Evolutionary conservation across 2,113 vertebrate genomes (phyloP).

Genomic region (Malurus cyaneus): DNA sequence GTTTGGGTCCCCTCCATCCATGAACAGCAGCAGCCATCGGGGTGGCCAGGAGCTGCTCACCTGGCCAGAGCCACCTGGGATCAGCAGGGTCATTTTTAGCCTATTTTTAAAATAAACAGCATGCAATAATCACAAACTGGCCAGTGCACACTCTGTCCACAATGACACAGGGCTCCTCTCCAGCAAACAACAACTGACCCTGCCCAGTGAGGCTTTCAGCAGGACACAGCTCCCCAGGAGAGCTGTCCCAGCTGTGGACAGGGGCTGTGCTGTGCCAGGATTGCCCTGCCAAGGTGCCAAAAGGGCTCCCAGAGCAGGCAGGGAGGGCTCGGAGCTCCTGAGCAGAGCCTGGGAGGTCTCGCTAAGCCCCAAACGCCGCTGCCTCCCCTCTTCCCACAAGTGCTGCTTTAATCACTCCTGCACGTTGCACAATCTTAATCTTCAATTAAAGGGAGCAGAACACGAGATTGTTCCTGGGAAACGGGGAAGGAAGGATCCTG

Average conservation of each 20-base stretch:
- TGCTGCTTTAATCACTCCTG: slow-evolving; percentile 51
- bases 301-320: rapidly evolving
- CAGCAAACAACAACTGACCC: not conserved
- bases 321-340: not conserved
- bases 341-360: slow-evolving; percentile 37
- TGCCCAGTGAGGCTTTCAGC: not conserved
- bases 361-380: slow-evolving; percentile 18
- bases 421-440: slow-evolving; percentile 21
- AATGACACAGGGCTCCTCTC: rapidly evolving
- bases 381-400: slow-evolving; percentile 48
- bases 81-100: not conserved
- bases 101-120: not conserved
- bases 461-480: not conserved
- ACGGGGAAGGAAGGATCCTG: not conserved
- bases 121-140: not conserved
- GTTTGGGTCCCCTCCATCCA: not conserved
- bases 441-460: slow-evolving; percentile 51
- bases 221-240: not conserved
- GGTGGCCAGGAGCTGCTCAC: not conserved
- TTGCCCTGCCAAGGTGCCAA: not conserved
- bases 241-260: not conserved
- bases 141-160: rapidly evolving
- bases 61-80: not conserved
- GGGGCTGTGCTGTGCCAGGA: not conserved
- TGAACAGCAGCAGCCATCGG: not conserved